Conservation (phyloP, 2,797 vertebrate genomes). For the Anolis apletophallus region DNA sequence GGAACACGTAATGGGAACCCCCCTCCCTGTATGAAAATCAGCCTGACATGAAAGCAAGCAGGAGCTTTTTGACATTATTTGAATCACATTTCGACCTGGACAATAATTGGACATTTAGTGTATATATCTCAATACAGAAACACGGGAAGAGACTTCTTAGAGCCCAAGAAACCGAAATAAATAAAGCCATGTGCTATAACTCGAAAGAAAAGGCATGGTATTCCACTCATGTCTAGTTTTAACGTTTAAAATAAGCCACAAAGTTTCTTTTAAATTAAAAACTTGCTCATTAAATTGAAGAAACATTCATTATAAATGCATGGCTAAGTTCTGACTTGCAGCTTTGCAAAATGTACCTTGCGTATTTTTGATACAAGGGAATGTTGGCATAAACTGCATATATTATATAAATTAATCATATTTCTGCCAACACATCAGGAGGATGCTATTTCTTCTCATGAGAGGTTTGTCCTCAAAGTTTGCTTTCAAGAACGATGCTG, state of each 20-base stretch:
- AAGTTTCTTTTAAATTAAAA: background rate
- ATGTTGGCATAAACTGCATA: constrained; percentile 36
- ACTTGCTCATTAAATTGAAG: constrained; percentile 24
- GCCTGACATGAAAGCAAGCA: no score
- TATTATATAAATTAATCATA: constrained; percentile 48
- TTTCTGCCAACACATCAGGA: constrained; percentile 22
- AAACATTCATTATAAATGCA: constrained; percentile 33
- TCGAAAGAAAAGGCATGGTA: background rate
- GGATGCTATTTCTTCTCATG: constrained; percentile 7
- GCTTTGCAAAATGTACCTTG: constrained; percentile 9
- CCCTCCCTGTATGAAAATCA: no score
- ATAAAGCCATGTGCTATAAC: background rate
- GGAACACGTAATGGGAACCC: no score
- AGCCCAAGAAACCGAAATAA: background rate
- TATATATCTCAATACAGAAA: background rate
- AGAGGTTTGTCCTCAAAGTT: constrained; percentile 27
- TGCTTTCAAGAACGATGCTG: background rate
- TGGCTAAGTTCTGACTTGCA: constrained; percentile 34
- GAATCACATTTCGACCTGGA: background rate
- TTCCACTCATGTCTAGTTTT: background rate
- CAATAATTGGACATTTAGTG: no score
- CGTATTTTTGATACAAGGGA: constrained; percentile 26
- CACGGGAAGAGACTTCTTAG: background rate
- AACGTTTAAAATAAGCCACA: constrained; percentile 13
- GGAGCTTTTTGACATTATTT: background rate